A percentile compares a stretch with the other conserved stretches of the same genome.
Conservation (phyloP, 1,140 invertebrate species). For the Olivierus martensii region DNA sequence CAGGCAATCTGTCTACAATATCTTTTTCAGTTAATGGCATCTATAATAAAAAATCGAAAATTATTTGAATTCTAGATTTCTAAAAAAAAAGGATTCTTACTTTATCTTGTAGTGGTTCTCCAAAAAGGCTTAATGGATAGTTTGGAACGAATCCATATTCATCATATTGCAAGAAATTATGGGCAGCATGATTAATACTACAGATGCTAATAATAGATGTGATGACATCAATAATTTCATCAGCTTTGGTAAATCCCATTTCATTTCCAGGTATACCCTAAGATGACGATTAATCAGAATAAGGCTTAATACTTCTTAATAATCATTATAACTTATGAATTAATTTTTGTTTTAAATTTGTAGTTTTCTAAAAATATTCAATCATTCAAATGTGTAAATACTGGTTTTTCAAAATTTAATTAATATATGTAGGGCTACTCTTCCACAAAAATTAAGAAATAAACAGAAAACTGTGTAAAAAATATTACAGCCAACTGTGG, state of each 20-base stretch:
- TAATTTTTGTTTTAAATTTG: too few species aligned
- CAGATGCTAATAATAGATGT: slow-evolving; percentile 34
- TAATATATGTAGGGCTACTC: too few species aligned
- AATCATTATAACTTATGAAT: too few species aligned
- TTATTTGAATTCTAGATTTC: too few species aligned
- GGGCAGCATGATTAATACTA: slow-evolving; percentile 34
- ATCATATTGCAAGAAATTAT: slow-evolving; percentile 34
- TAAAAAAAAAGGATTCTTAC: slow-evolving; percentile 19
- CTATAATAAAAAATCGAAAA: slow-evolving; percentile 10
- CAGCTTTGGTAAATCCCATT: slow-evolving; percentile 26
- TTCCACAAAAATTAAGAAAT: too few species aligned
- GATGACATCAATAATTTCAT: slow-evolving; percentile 28
- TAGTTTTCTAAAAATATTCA: too few species aligned
- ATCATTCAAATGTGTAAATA: too few species aligned
- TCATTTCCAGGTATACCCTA: slow-evolving; percentile 25
- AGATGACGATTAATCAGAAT: too few species aligned
- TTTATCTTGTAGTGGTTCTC: slow-evolving; percentile 29
- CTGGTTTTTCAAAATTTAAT: too few species aligned
- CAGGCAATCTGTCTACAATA: slow-evolving; percentile 28
- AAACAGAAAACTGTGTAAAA: too few species aligned
- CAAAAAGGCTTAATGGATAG: slow-evolving; percentile 32
- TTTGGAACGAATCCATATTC: slow-evolving; percentile 37
- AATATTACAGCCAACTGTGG: too few species aligned
- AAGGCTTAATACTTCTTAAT: too few species aligned
- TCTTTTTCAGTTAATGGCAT: slow-evolving; percentile 26